Evolutionary conservation across 2,113 vertebrate species (phyloP), one percentile per base, ranked within the genome.

Genomic region (Loxodonta africana): DNA sequence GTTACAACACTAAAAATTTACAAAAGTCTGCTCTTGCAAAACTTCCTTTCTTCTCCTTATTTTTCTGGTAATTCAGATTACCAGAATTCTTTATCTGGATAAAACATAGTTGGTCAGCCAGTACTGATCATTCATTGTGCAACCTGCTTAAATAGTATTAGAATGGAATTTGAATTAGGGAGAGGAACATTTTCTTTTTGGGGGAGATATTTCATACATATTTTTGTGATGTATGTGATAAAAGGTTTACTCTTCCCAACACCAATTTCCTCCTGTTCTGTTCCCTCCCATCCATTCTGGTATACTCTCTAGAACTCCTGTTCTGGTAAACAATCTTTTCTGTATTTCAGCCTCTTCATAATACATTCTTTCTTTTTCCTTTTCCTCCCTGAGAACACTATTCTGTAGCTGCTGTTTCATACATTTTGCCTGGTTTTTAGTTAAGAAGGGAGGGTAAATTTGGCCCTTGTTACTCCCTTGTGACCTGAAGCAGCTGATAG

Each of bases 1-100:
- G 57, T 92, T 97, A 81, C n/a, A 95, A 95, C 48, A 88, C 48
- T 94, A 91, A 95, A 57, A 82, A 44, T 84, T 94, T 81, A 81
- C 93, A 82, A 62, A 82, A 92, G 48, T 82, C 25, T 91, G 30
- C 57, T 90, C 33, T 96, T 95, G 65, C 30, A 84, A 90, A 95
- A 81, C 28, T 73, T 48, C 25, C 6, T 67, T 69, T n/a, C 9
- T 5, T 23, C 8, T 1, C 7, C 62, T 85, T 93, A 90, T 30
- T 44, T 82, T 60, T 25, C 28, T 83, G 28, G 80, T 96, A 94
- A 81, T 87, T n/a, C 71, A 82, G 10, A 71, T 88, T 87, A 93
- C 46, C 57, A 93, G 71, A 88, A 95, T 74, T 93, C 37, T 67
- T 30, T 88, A 11, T 10, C 80, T 71, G 15, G 41, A 51, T 94